These are phyloP conservation scores for Neoascia interrupta DNA, from an alignment of 2,888 invertebrate genomes.

Conservation along the genomic window DNA sequence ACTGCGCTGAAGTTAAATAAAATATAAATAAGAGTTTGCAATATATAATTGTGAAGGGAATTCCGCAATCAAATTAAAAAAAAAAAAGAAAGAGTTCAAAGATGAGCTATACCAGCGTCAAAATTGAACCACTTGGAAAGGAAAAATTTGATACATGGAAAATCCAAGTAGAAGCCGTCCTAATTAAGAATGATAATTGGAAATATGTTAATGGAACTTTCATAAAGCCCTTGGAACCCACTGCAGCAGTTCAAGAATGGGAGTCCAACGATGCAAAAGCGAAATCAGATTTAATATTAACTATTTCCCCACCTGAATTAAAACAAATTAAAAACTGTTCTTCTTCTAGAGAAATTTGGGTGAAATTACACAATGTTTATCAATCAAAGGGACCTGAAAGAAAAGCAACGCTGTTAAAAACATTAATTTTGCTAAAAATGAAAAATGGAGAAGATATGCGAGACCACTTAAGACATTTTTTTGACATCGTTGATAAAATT, in stretches of 20 bases:
- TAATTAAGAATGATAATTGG: conserved; percentile 27
- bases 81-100: background rate
- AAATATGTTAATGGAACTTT: conserved; percentile 24
- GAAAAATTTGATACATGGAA: background rate
- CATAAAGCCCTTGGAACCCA: background rate
- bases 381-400: conserved; percentile 12
- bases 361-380: conserved; percentile 31
- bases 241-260: conserved; percentile 6
- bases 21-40: background rate
- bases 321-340: conserved; percentile 45
- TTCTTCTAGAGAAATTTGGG: conserved; percentile 35
- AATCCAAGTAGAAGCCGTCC: background rate
- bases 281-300: conserved; percentile 32
- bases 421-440: conserved; percentile 7
- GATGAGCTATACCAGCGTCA: background rate
- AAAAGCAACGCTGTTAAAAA: conserved; percentile 42
- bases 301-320: conserved; percentile 39
- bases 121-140: background rate
- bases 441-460: conserved; percentile 35
- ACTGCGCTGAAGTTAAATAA: background rate
- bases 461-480: conserved; percentile 30
- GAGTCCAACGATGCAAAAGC: conserved; percentile 33
- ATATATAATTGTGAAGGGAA: background rate
- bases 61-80: background rate
- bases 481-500: conserved; percentile 34